Base-by-base conservation (phyloP, 92 coral and sea anemone genomes). In the Epizoanthus rinbou region DNA sequence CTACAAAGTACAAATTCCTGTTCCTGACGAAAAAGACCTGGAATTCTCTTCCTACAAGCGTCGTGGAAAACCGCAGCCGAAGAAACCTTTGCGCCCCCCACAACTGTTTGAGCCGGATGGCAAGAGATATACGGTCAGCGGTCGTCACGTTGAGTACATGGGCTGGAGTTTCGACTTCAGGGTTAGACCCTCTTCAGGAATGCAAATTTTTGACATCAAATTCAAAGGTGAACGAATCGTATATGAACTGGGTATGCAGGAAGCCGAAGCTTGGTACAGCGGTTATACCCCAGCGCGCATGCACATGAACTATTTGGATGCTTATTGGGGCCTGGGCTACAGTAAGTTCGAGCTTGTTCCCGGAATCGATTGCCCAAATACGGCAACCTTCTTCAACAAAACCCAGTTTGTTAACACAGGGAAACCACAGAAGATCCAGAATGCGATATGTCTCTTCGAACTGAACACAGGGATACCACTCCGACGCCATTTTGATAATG, bases 141-240 rank as follows among this genome's bases (percentile, higher is more conserved):
- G 91, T 60, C 89, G 86, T 80, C 94, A 94, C 69, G 71, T 94
- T 6, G 91, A 92, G 79, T 94, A 94, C 94, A 90, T 94, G 97
- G 84, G 93, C 58, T 94, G 98, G 98, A 81, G 91, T 53, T 94
- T 92, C 58, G 97, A 94, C 60, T 94, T 92, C 73, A 92, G 98
- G 11, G 53, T 94, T n/a, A 91, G 93, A 21, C 57, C 94, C 2
- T 75, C 88, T 18, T 90, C 91, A 1, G 98, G 98, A 64, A 83
- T 88, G 54, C 98, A 94, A 74, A 86, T 94, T 16, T 94, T 85
- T 64, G 93, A 94, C 85, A 80, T 92, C 62, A 86, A 87, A 25
- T 94, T 90, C 59, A 86, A 85, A 11, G 88, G 83, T 39, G 84
- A 52, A 31, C 85, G 98, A 80, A 90, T 94, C 69, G 78, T 86